Conservation (phyloP, 2,113 vertebrate genomes). For the Uropsilus gracilis region DNA sequence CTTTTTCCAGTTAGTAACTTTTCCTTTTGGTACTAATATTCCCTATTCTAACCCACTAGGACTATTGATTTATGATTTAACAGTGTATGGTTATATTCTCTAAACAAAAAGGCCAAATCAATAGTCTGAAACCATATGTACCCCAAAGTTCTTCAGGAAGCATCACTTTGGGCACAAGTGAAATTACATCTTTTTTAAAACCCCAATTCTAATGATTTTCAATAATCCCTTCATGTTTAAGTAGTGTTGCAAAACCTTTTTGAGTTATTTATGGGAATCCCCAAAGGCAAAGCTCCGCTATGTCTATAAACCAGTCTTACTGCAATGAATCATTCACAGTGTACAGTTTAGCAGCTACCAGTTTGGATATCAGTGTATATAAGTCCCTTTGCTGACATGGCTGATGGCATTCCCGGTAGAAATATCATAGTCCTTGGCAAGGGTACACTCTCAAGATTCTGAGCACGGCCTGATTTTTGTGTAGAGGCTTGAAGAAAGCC, state of each 20-base stretch:
- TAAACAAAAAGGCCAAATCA: not conserved
- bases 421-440: not conserved
- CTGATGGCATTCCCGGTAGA: not conserved
- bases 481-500: not conserved
- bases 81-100: not conserved
- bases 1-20: not conserved
- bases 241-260: not conserved
- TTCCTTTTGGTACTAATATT: not conserved
- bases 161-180: not conserved
- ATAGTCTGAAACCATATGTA: not conserved
- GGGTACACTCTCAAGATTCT: not conserved
- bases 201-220: not conserved
- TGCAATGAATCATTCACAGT: not conserved
- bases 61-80: not conserved
- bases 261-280: not conserved
- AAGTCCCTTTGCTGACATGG: not conserved
- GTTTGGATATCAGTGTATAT: not conserved
- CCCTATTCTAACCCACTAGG: not conserved
- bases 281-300: not conserved
- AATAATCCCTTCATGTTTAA: not conserved
- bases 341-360: not conserved
- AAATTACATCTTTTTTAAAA: conserved; percentile 49
- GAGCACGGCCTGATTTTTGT: not conserved
- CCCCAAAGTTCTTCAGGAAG: not conserved
- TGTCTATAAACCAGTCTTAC: not conserved